Conservation (phyloP, 2,797 vertebrate species). For the Pseudochirops cupreus region DNA sequence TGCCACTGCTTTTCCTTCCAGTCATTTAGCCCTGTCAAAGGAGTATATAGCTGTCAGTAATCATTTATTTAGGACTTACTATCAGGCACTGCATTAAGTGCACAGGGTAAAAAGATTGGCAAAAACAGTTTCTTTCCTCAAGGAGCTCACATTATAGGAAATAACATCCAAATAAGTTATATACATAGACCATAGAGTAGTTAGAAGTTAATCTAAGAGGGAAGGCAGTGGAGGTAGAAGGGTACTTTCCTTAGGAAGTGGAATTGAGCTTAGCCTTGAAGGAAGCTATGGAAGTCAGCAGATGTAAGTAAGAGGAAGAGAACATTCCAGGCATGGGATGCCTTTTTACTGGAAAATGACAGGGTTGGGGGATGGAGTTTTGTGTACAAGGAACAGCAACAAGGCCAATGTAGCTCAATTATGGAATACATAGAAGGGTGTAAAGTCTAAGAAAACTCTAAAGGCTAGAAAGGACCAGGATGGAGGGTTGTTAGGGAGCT, state of each 20-base stretch:
- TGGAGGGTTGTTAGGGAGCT: background rate
- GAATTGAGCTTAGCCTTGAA: background rate
- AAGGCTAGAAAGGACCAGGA: background rate
- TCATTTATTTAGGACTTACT: background rate
- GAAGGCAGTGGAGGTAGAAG: background rate
- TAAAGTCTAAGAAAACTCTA: background rate
- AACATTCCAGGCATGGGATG: background rate
- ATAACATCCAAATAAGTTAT: background rate
- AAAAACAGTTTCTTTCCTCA: background rate
- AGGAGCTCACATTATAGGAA: background rate
- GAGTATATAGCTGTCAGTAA: background rate
- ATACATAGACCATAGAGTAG: background rate
- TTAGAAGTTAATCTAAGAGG: background rate
- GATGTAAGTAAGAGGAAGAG: background rate
- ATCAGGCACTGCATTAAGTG: background rate
- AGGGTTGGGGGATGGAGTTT: background rate
- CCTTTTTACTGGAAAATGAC: background rate
- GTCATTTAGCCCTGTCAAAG: background rate
- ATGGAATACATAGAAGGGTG: background rate
- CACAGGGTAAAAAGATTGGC: background rate
- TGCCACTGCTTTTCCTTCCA: background rate
- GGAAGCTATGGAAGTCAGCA: background rate
- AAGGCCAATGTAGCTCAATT: background rate
- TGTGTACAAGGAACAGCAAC: background rate
- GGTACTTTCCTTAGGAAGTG: background rate